Conservation (phyloP, 2,888 invertebrate genomes). For the Dryocosmus kuriphilus region DNA sequence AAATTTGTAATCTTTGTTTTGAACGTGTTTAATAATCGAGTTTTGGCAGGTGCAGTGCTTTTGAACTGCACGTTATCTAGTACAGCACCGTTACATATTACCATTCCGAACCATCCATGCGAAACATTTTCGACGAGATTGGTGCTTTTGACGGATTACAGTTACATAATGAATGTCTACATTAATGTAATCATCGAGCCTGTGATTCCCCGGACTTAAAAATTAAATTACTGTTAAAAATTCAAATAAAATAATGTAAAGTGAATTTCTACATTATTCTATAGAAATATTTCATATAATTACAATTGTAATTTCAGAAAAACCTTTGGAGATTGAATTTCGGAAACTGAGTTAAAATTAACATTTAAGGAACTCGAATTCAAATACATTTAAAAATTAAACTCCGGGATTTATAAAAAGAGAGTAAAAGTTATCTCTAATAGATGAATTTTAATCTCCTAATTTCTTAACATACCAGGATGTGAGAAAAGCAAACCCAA, state of each 20-base stretch:
- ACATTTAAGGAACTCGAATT: not conserved
- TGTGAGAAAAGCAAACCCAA: slow-evolving; percentile 7
- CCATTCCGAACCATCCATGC: not conserved
- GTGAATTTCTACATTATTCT: too few species aligned
- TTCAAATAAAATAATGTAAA: too few species aligned
- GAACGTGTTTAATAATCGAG: not conserved
- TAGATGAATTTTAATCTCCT: not conserved
- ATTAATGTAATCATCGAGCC: not conserved
- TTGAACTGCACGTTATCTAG: too few species aligned
- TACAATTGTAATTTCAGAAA: too few species aligned
- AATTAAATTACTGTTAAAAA: too few species aligned
- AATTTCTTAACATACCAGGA: slow-evolving; percentile 3
- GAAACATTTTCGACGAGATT: not conserved
- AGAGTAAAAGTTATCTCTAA: not conserved
- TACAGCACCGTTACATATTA: too few species aligned
- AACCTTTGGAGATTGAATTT: not conserved
- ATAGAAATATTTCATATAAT: too few species aligned
- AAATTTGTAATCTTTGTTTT: slow-evolving; percentile 7
- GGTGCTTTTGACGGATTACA: not conserved
- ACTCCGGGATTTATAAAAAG: not conserved
- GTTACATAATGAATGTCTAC: not conserved
- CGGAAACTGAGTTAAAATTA: not conserved
- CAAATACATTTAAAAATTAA: too few species aligned
- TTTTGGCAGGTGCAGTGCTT: not conserved
- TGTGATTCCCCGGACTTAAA: too few species aligned